Base-by-base conservation (phyloP, 2,888 invertebrate genomes). In the Drosophila setosimentum region DNA sequence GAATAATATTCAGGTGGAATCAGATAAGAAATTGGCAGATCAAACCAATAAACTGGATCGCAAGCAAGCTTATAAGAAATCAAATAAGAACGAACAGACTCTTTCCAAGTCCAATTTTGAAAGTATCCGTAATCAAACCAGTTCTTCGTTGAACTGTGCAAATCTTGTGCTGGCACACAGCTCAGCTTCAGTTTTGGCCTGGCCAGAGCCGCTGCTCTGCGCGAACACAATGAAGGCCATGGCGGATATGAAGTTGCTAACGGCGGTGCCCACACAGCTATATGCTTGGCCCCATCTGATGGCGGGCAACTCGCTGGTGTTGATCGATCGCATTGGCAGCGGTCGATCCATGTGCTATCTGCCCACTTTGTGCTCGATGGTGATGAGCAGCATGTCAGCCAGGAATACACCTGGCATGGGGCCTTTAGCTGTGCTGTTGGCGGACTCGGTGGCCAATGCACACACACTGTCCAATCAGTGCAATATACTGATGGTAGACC, bases 261-360 rank as follows among this genome's bases (percentile, higher is more conserved):
- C 2, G 0, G 49, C 69, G 2, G 11, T 48, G 7, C 37, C 54
- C 0, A 57, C 30, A 3, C 86, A 90, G 45, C 13, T 30, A 3
- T 76, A 74, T 35, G 51, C 84, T 24, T 90, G 89, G 89, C 73
- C 83, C 0, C 89, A 90, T 66, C 48, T 87, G n/a, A 48, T 65
- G 37, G 13, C 18, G 18, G 69, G 76, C 3, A 74, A 76, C 40
- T 68, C 87, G 0, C 10, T 76, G 49, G 10, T 76, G 13, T 13
- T 76, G 45, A 30, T 83, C 7, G 64, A 74, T 37, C 40, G 51
- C 4, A 3, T 5, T 21, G 18, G 21, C 2, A 33, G 27, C 35
- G 73, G 73, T 21, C 83, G 90, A 5, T 58, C 87, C 32, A 86
- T 78, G 87, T 60, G 71, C 24, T 87, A 87, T 32, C 21, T 87